These are phyloP conservation scores for Leptinotarsa tumamoca DNA, from an alignment of 2,888 invertebrate genomes.

Conservation along the genomic window DNA sequence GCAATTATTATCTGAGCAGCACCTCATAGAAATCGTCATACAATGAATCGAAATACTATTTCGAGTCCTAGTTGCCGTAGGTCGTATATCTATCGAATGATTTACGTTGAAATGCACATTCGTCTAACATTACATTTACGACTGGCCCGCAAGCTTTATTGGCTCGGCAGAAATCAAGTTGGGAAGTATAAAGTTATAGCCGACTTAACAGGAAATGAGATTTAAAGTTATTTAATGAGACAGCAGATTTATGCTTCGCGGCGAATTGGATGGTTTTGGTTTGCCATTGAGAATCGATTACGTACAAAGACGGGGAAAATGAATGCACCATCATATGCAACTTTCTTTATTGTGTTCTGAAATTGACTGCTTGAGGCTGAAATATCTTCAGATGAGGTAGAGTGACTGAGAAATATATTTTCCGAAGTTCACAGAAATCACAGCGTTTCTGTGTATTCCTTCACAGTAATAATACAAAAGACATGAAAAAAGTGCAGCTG, in stretches of 20 bases:
- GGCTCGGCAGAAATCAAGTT: slow-evolving; percentile 25
- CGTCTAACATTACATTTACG: slow-evolving; percentile 29
- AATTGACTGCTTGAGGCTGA: background rate
- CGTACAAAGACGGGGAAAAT: background rate
- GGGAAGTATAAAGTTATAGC: slow-evolving; percentile 24
- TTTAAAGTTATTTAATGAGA: slow-evolving; percentile 42
- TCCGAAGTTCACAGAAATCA: too few relatives aligned
- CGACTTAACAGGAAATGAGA: slow-evolving; percentile 40
- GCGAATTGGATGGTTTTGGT: slow-evolving; percentile 37
- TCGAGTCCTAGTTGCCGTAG: slow-evolving; percentile 10
- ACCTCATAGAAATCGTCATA: background rate
- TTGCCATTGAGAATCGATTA: slow-evolving; percentile 21
- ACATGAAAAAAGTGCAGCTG: too few relatives aligned
- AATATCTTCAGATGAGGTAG: too few relatives aligned
- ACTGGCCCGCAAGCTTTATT: slow-evolving; percentile 13
- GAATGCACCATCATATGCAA: background rate
- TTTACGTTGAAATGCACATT: slow-evolving; percentile 13
- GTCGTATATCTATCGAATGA: slow-evolving; percentile 19
- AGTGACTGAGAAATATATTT: too few relatives aligned
- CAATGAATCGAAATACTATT: slow-evolving; percentile 9
- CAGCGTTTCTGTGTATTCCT: too few relatives aligned
- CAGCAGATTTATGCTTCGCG: slow-evolving; percentile 34
- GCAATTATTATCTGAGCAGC: background rate
- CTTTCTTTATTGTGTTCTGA: background rate
- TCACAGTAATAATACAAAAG: too few relatives aligned